Evolutionary conservation across 2,888 invertebrate species (phyloP).

Genomic region (Philopedon plagiatum): DNA sequence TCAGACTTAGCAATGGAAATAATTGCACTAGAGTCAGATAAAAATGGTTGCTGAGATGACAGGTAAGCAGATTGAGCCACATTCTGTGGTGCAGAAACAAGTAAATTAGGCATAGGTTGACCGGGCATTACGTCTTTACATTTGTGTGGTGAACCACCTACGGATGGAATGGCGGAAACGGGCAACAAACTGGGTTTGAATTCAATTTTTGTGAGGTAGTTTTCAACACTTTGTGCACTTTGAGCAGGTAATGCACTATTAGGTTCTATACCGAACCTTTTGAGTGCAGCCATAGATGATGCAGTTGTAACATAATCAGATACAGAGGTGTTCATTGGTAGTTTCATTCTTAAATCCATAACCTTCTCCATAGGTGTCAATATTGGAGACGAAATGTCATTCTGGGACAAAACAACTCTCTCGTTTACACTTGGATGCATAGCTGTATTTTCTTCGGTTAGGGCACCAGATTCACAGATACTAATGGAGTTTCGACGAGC

Average conservation of each 20-base stretch:
- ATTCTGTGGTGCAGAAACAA: slow-evolving; percentile 49
- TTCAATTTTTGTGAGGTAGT: slow-evolving; percentile 73
- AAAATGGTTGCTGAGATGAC: slow-evolving; percentile 57
- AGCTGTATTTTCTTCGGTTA: slow-evolving; percentile 58
- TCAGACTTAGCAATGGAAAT: slow-evolving; percentile 62
- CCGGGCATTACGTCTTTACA: slow-evolving; percentile 49
- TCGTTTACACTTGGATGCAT: slow-evolving; percentile 52
- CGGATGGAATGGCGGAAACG: slow-evolving; percentile 40
- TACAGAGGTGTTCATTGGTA: slow-evolving; percentile 68
- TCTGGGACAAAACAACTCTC: slow-evolving; percentile 46
- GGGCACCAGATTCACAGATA: slow-evolving; percentile 57
- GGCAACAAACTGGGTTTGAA: slow-evolving; percentile 54
- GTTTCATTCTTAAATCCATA: slow-evolving; percentile 81
- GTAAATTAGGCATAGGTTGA: slow-evolving; percentile 50
- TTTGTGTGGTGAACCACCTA: slow-evolving; percentile 51
- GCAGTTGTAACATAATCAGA: slow-evolving; percentile 71
- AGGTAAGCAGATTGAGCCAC: slow-evolving; percentile 48
- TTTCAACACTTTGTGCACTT: slow-evolving; percentile 74
- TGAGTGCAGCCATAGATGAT: slow-evolving; percentile 72
- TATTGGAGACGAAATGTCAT: slow-evolving; percentile 29
- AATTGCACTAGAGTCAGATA: slow-evolving; percentile 57
- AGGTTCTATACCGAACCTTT: slow-evolving; percentile 70
- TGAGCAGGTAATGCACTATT: slow-evolving; percentile 71
- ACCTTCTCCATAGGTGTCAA: slow-evolving; percentile 68
- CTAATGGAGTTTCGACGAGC: slow-evolving; percentile 58